Evolutionary conservation across 2,113 vertebrate genomes (phyloP).

Genomic region (Ia io): DNA sequence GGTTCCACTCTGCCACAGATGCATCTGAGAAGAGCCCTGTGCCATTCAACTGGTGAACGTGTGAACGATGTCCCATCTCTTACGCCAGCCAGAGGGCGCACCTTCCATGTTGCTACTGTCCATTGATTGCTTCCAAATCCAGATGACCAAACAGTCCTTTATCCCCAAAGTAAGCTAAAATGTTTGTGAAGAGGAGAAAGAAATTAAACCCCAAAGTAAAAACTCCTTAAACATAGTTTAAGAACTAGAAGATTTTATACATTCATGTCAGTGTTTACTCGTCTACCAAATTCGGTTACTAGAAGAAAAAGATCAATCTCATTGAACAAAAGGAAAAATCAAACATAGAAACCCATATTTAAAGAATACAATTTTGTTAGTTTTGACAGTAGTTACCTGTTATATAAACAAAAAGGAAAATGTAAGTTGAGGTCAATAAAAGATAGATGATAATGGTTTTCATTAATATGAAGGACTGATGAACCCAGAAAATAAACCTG

Average conservation of each 20-base stretch:
- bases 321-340: not conserved
- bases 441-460: not conserved
- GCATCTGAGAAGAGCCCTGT: slow-evolving; percentile 66
- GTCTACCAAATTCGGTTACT: slow-evolving; percentile 1
- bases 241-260: slow-evolving; percentile 33
- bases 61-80: slow-evolving; percentile 47
- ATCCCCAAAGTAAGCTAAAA: slow-evolving; percentile 88
- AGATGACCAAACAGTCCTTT: slow-evolving; percentile 72
- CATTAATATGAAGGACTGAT: slow-evolving; percentile 28
- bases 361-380: slow-evolving; percentile 30
- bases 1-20: slow-evolving; percentile 70
- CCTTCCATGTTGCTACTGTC: slow-evolving; percentile 74
- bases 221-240: slow-evolving; percentile 31
- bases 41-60: slow-evolving; percentile 44
- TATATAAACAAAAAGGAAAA: slow-evolving; percentile 32
- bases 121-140: slow-evolving; percentile 69
- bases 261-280: slow-evolving; percentile 5
- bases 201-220: slow-evolving; percentile 66
- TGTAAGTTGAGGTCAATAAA: not conserved
- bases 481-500: not conserved
- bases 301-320: not conserved
- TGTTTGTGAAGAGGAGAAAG: slow-evolving; percentile 70
- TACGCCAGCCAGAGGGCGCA: slow-evolving; percentile 69
- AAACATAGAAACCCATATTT: not conserved
- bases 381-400: not conserved